Evolutionary conservation across 2,797 vertebrate species (phyloP).

Genomic region (Eidolon dupreanum): DNA sequence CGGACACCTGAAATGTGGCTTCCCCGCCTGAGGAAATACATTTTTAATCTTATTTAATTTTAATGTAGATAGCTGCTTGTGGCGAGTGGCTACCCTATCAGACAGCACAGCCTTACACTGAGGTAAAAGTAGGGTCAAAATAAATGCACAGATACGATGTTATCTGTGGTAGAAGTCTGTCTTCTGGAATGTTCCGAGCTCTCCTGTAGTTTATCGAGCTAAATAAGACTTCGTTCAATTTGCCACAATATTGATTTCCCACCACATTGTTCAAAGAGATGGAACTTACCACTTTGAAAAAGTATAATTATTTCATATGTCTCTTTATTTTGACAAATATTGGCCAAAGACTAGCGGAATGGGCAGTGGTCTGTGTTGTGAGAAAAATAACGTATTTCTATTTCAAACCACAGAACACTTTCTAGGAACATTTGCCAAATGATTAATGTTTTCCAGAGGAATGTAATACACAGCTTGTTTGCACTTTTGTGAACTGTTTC

Average conservation of each 20-base stretch:
- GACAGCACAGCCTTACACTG: not conserved
- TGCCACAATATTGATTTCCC: not conserved
- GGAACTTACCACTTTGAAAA: not conserved
- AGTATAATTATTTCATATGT: not conserved
- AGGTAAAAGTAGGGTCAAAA: not conserved
- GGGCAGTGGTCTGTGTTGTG: not conserved
- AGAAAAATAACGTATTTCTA: not conserved
- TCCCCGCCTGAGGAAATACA: not conserved
- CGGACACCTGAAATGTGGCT: not conserved
- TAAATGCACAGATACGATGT: not conserved
- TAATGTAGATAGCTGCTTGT: not conserved
- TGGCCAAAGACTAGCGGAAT: not conserved
- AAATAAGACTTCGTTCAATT: not conserved
- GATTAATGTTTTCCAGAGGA: conserved; percentile 13
- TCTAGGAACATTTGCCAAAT: conserved; percentile 55
- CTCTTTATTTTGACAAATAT: conserved; percentile 2
- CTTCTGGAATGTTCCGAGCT: not conserved
- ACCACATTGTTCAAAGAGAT: not conserved
- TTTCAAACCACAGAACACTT: not conserved
- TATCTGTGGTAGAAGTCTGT: not conserved
- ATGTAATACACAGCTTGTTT: not conserved
- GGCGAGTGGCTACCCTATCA: not conserved
- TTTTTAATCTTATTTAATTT: not conserved
- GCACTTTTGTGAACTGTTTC: conserved; percentile 26
- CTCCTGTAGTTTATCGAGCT: not conserved